Conservation (phyloP, 64 coral and sea anemone species). For the Stichodactyla helianthus region DNA sequence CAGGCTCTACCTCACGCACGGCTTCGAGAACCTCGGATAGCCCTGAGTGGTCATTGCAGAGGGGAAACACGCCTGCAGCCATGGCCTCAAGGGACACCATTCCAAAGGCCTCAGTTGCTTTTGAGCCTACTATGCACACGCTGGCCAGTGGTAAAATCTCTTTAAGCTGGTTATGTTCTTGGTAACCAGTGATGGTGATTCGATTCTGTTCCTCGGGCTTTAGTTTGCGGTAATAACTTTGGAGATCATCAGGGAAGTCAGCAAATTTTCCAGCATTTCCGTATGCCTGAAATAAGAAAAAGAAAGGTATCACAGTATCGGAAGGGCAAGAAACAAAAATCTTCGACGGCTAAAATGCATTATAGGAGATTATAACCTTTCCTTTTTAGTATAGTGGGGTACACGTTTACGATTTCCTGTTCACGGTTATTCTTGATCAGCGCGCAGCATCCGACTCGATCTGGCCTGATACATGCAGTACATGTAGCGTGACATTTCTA, state of each 20-base stretch:
- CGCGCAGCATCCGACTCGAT: too few species aligned
- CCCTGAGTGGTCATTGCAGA: conserved; percentile 79
- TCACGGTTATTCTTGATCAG: too few species aligned
- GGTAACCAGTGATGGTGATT: conserved; percentile 77
- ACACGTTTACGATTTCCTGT: too few species aligned
- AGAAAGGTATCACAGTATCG: not conserved
- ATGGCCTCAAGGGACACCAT: conserved; percentile 95
- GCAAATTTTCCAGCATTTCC: conserved; percentile 74
- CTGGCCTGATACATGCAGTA: too few species aligned
- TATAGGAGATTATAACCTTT: too few species aligned
- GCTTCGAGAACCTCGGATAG: conserved; percentile 68
- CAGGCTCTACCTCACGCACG: conserved; percentile 54
- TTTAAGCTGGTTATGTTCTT: conserved; percentile 82
- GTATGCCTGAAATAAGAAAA: conserved; percentile 40
- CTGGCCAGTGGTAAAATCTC: conserved; percentile 81
- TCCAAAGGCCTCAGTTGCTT: conserved; percentile 85
- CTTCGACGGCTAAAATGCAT: too few species aligned
- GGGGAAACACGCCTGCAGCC: conserved; percentile 77
- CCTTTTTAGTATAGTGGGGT: too few species aligned
- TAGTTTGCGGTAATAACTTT: conserved; percentile 59
- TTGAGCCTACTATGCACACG: conserved; percentile 53
- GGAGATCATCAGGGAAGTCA: conserved; percentile 65
- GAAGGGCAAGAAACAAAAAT: not conserved
- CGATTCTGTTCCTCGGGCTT: conserved; percentile 48
- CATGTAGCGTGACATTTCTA: too few species aligned